Evolutionary conservation across 2,888 invertebrate species (phyloP), one percentile per base, ranked within the genome.

Genomic region (Kryphioiulus occultus): DNA sequence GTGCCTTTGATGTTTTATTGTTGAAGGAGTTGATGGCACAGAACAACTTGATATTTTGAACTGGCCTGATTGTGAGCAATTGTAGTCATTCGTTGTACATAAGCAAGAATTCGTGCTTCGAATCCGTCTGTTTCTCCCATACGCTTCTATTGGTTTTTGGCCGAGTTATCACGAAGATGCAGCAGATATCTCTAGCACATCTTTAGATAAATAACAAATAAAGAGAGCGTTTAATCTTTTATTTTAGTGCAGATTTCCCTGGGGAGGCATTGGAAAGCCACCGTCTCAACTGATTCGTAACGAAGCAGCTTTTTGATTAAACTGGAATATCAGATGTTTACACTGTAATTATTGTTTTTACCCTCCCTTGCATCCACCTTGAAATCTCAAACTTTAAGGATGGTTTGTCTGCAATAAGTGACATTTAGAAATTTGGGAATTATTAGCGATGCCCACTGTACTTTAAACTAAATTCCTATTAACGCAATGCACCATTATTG

Each of bases 131-230:
- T 10, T 22, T 15, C 26, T 78, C 78, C 30, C 9, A 2, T 0
- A 26, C 15, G 4, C 30, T 15, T 78, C 30, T 2, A 22, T 78
- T 78, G 44, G 44, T 44, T 78, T 78, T 78, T 30, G 7, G 78
- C 7, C 59, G 12, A 78, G 26, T 78, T 78, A 78, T 78, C 78
- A 26, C 26, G 78, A 30, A 12, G 78, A 26, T 26, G n/a, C 68
- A 22, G 22, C 10, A 26, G 26, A 68, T 26, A 68, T 68, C 68
- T 7, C 68, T 19, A 19, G 53, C n/a, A n/a, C 53, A 53, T 68
- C 59, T 68, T 68, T 22, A 68, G 22, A 68, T 68, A 68, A 68
- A 68, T 22, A 68, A 68, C 59, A 30, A 78, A 78, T 78, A 78
- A 78, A 78, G 17, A 78, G 30, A 30, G 78, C 78, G 26, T 30